Evolutionary conservation across 2,797 vertebrate genomes (phyloP), one percentile per base, ranked within the genome.

Genomic region (Clamator glandarius): DNA sequence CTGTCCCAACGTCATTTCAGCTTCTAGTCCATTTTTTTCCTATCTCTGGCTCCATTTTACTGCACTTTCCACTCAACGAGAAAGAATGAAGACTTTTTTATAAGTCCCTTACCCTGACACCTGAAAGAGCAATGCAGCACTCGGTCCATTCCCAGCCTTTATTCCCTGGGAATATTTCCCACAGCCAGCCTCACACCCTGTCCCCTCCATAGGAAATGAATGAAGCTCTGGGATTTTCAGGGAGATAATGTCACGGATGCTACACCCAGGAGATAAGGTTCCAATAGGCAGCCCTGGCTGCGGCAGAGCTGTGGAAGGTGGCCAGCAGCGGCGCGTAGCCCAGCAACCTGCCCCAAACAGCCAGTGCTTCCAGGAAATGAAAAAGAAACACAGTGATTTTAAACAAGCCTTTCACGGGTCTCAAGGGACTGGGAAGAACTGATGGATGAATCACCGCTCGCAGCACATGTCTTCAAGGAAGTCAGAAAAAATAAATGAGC

Each of bases 261-360:
- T 48, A 15, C 24, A 7, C 44, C 42, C 68, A 17, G 57, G 61
- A 91, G 89, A 81, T 39, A 89, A 46, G 1, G 2, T 26, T 62
- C 57, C 2, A 11, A 29, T 3, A 17, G 59, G 9, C 73, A 52
- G 63, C 54, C 13, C 35, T 77, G 89, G 77, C 33, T 52, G 16
- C 9, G 0, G 51, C 2, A 1, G 2, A 4, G 80, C 58, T 0
- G 0, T 66, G 89, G 75, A n/a, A 73, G 79, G 64, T 54, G 36
- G 64, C 90, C 91, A 89, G 90, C 82, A 85, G 59, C 15, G 3
- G 51, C 7, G 1, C 2, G 20, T 52, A 80, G 24, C 98, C 92
- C 63, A 95, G 79, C 84, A 98, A 62, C 59, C 70, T 96, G 79
- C 76, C 63, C 68, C 59, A 83, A 87, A 81, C 50, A 26, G 14